Percentiles rank a stretch among this genome's conserved stretches.
Evolutionary conservation across 2,888 invertebrate genomes (phyloP).

Genomic region (Frankliniella fusca): DNA sequence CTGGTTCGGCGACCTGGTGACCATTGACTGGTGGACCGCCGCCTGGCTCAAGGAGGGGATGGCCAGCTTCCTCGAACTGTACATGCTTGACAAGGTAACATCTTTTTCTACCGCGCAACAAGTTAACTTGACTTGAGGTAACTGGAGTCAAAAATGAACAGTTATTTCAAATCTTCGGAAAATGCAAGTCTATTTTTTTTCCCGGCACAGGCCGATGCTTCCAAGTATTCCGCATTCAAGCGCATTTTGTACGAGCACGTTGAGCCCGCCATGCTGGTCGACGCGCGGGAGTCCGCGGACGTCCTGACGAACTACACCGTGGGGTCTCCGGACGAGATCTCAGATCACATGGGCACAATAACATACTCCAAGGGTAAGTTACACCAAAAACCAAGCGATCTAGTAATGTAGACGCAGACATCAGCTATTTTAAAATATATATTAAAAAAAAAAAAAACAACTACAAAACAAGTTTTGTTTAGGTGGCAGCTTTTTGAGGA

Average conservation of each 20-base stretch:
- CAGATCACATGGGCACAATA: constrained; percentile 5
- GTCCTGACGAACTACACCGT: constrained; percentile 3
- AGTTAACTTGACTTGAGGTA: no score
- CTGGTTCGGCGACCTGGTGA: constrained; percentile 17
- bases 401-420: no score
- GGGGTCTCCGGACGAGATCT: background rate
- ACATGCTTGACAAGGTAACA: constrained; percentile 1
- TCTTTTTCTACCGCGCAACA: background rate
- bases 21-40: constrained; percentile 9
- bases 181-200: no score
- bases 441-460: no score
- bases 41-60: constrained; percentile 21
- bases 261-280: background rate
- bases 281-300: background rate
- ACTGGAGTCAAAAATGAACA: background rate
- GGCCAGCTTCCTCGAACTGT: constrained; percentile 13
- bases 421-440: no score
- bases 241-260: constrained; percentile 15
- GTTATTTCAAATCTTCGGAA: no score
- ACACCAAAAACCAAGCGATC: no score
- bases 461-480: background rate
- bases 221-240: background rate
- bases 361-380: background rate
- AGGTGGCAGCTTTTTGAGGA: constrained; percentile 9
- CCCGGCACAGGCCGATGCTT: background rate